Conservation (phyloP, 2,113 vertebrate genomes). For the Embiotoca jacksoni region DNA sequence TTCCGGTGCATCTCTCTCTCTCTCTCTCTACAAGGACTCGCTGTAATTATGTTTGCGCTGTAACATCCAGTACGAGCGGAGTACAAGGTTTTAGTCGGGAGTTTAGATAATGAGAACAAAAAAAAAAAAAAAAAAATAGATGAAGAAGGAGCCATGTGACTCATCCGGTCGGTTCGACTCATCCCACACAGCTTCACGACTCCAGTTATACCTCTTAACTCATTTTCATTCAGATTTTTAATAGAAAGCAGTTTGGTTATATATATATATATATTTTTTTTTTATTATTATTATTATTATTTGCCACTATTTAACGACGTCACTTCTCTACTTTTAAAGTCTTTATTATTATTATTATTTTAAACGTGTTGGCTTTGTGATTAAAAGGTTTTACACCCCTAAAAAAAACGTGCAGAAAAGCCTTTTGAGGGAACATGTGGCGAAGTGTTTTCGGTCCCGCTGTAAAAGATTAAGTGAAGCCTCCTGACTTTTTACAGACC, state of each 20-base stretch:
- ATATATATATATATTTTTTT: too few species aligned
- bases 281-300: too few species aligned
- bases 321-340: too few species aligned
- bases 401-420: too few species aligned
- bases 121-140: not conserved
- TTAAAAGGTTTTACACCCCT: too few species aligned
- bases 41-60: constrained; percentile 43
- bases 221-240: constrained; percentile 15
- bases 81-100: constrained; percentile 32
- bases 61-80: constrained; percentile 16
- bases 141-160: constrained; percentile 34
- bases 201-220: constrained; percentile 15
- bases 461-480: too few species aligned
- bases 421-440: too few species aligned
- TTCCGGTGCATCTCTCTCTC: not conserved
- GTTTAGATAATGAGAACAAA: constrained; percentile 27
- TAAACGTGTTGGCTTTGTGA: too few species aligned
- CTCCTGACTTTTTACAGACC: constrained; percentile 2
- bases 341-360: too few species aligned
- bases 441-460: too few species aligned
- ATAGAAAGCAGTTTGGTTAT: not conserved
- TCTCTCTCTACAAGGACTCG: constrained; percentile 20
- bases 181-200: constrained; percentile 37
- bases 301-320: too few species aligned
- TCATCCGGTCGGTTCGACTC: constrained; percentile 37